Conservation (phyloP, 64 coral and sea anemone genomes). For the Stichodactyla helianthus region DNA sequence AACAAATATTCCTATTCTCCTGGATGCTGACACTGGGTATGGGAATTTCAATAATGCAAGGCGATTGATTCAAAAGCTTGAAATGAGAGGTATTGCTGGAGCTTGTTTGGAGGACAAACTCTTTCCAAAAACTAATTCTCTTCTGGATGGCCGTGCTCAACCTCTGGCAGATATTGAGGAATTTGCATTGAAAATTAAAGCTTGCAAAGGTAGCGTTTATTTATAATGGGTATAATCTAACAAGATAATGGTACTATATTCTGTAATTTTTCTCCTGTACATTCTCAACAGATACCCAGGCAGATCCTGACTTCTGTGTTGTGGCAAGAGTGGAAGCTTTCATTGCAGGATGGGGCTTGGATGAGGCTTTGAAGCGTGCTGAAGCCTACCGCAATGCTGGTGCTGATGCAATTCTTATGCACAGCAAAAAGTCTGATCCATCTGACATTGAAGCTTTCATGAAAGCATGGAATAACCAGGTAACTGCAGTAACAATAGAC, state of each 20-base stretch:
- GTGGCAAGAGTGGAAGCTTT: slow-evolving; percentile 97
- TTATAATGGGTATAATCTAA: too few relatives aligned
- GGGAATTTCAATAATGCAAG: slow-evolving; percentile 99
- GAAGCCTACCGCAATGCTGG: slow-evolving; percentile 97
- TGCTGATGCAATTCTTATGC: slow-evolving; percentile 99
- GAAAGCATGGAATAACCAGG: slow-evolving; percentile 99
- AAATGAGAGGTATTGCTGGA: slow-evolving; percentile 83
- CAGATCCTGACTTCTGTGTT: slow-evolving; percentile 90
- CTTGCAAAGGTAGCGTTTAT: slow-evolving; percentile 79
- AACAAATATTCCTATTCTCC: slow-evolving; percentile 89
- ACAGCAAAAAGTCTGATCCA: slow-evolving; percentile 97
- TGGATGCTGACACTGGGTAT: slow-evolving; percentile 98
- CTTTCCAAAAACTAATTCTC: slow-evolving; percentile 97
- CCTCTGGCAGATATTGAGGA: slow-evolving; percentile 96
- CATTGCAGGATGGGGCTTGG: slow-evolving; percentile 94
- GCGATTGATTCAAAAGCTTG: slow-evolving; percentile 84
- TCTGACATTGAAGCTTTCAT: slow-evolving; percentile 99
- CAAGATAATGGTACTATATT: too few relatives aligned
- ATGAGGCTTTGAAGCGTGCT: slow-evolving; percentile 85
- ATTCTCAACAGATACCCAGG: slow-evolving; percentile 61
- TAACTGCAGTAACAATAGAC: slow-evolving; percentile 2
- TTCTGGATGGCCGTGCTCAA: slow-evolving; percentile 90
- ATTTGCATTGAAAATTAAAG: slow-evolving; percentile 93
- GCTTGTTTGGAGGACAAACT: slow-evolving; percentile 97
- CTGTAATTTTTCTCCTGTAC: not conserved